Conservation (phyloP, 2,888 invertebrate genomes). For the Cantharis nigra region DNA sequence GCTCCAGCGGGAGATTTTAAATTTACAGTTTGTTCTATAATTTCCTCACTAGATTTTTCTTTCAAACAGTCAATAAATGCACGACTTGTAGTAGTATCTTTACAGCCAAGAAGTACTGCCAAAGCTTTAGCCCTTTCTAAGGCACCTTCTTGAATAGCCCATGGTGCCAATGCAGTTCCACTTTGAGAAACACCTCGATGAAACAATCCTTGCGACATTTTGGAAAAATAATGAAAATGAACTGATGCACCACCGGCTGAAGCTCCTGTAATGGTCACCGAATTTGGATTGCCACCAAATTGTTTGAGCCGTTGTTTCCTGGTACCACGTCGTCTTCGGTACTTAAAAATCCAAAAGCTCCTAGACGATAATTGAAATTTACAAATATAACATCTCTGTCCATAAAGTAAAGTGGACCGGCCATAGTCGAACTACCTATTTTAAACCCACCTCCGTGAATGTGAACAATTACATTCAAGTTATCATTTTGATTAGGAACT, state of each 20-base stretch:
- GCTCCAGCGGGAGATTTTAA: constrained; percentile 55
- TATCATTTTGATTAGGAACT: neutral
- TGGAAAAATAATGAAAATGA: constrained; percentile 50
- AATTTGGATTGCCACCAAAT: constrained; percentile 51
- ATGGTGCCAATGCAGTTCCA: constrained; percentile 66
- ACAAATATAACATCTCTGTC: neutral
- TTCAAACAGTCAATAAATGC: constrained; percentile 68
- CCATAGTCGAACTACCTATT: constrained; percentile 49
- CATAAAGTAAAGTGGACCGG: constrained; percentile 38
- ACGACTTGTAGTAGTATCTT: constrained; percentile 53
- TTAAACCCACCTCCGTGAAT: neutral
- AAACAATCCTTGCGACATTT: constrained; percentile 55
- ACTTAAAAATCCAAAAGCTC: neutral
- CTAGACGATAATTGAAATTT: neutral
- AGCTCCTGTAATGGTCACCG: constrained; percentile 48
- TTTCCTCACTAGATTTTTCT: constrained; percentile 60
- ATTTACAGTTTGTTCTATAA: constrained; percentile 61
- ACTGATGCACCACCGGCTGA: constrained; percentile 51
- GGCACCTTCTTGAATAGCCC: constrained; percentile 60
- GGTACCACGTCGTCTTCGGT: neutral
- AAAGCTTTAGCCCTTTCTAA: constrained; percentile 64
- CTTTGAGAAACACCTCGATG: constrained; percentile 70
- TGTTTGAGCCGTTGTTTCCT: constrained; percentile 59
- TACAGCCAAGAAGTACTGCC: constrained; percentile 66
- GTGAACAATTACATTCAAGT: neutral